These are phyloP conservation scores for Lithodes maja DNA, from an alignment of 2,888 invertebrate species.

Conservation along the genomic window DNA sequence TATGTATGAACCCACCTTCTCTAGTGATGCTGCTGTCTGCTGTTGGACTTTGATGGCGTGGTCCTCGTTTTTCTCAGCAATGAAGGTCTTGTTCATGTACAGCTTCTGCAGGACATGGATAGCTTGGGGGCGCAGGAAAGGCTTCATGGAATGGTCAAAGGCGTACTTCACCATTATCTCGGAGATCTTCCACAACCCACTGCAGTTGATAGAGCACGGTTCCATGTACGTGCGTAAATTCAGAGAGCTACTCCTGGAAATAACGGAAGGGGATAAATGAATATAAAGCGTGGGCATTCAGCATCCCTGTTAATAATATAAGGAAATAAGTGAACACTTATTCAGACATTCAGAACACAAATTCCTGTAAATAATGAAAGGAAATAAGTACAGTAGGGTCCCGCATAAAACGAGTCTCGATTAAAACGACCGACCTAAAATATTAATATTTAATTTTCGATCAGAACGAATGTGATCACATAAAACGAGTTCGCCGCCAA, in stretches of 20 bases:
- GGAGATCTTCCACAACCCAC: constrained; percentile 38
- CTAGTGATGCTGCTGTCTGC: background rate
- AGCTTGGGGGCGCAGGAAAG: constrained; percentile 33
- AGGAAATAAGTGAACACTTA: too few relatives aligned
- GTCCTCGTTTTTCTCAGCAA: background rate
- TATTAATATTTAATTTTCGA: too few relatives aligned
- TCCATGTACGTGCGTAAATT: constrained; percentile 5
- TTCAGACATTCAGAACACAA: too few relatives aligned
- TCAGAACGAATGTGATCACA: too few relatives aligned
- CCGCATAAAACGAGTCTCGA: too few relatives aligned
- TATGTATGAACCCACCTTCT: background rate
- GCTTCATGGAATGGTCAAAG: constrained; percentile 26
- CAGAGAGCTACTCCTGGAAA: constrained; percentile 3
- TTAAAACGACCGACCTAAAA: too few relatives aligned
- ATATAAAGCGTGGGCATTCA: background rate
- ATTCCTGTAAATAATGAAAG: too few relatives aligned
- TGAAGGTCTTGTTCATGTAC: constrained; percentile 18
- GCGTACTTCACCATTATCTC: constrained; percentile 11
- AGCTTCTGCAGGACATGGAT: constrained; percentile 29
- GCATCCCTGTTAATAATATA: too few relatives aligned
- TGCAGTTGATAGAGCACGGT: constrained; percentile 16
- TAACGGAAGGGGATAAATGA: background rate
- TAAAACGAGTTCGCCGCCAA: too few relatives aligned
- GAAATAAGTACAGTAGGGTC: too few relatives aligned
- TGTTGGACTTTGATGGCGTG: background rate